These are phyloP conservation scores for Harpalus rubripes DNA, from an alignment of 2,888 invertebrate species.

Conservation along the genomic window DNA sequence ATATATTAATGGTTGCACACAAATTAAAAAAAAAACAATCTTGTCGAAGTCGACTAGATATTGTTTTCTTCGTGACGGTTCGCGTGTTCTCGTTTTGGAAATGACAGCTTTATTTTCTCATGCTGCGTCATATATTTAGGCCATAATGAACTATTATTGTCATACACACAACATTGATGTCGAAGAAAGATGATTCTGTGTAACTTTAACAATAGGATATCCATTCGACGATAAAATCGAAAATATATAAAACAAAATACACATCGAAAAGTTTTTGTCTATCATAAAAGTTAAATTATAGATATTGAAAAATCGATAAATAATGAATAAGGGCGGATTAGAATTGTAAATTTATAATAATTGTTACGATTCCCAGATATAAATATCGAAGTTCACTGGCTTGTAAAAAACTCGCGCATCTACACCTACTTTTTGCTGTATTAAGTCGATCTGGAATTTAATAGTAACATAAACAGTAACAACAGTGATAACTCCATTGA, in stretches of 20 bases:
- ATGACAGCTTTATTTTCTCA: background rate
- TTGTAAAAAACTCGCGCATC: too few relatives aligned
- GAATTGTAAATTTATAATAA: too few relatives aligned
- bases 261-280: background rate
- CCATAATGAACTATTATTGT: background rate
- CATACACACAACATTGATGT: background rate
- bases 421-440: too few relatives aligned
- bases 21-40: too few relatives aligned
- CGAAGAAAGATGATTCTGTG: background rate
- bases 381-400: too few relatives aligned
- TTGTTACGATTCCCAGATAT: too few relatives aligned
- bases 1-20: too few relatives aligned
- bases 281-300: too few relatives aligned
- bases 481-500: too few relatives aligned
- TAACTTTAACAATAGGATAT: slow-evolving; percentile 3
- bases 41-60: background rate
- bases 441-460: too few relatives aligned
- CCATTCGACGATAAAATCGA: background rate
- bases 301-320: background rate
- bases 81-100: background rate
- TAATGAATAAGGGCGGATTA: background rate
- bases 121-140: background rate
- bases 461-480: too few relatives aligned
- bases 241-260: background rate
- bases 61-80: background rate